Conservation (phyloP, 1,140 invertebrate genomes). For the Drosophila elegans region DNA sequence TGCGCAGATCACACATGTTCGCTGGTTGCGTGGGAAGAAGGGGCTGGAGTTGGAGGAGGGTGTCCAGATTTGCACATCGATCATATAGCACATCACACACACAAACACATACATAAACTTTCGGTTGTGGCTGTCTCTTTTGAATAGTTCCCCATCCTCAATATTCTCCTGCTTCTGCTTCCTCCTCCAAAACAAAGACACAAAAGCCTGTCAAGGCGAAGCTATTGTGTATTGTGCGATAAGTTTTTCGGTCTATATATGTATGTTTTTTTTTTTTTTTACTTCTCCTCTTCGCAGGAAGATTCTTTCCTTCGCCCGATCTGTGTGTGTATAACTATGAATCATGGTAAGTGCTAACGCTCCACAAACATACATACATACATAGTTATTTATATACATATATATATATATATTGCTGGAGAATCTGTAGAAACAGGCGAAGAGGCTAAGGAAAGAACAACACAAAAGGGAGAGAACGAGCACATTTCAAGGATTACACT, state of each 20-base stretch:
- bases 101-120: neutral
- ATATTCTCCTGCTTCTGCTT: neutral
- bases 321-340: constrained; percentile 63
- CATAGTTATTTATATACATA: neutral
- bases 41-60: neutral
- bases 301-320: constrained; percentile 19
- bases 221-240: constrained; percentile 32
- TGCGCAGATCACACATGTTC: constrained; percentile 43
- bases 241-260: constrained; percentile 20
- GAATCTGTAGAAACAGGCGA: constrained; percentile 25
- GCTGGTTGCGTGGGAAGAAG: constrained; percentile 1
- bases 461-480: constrained; percentile 37
- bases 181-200: constrained; percentile 27
- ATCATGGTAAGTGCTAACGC: constrained; percentile 72
- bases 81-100: constrained; percentile 22
- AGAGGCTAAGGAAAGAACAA: constrained; percentile 12
- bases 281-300: constrained; percentile 19
- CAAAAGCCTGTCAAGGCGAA: constrained; percentile 46
- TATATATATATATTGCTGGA: constrained; percentile 14
- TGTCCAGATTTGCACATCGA: constrained; percentile 43
- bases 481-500: constrained; percentile 38
- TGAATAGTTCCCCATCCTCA: neutral
- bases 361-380: constrained; percentile 20
- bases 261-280: constrained; percentile 17
- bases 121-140: neutral